Base-by-base conservation (phyloP, 2,888 invertebrate genomes). In the Lochmaea capreae region DNA sequence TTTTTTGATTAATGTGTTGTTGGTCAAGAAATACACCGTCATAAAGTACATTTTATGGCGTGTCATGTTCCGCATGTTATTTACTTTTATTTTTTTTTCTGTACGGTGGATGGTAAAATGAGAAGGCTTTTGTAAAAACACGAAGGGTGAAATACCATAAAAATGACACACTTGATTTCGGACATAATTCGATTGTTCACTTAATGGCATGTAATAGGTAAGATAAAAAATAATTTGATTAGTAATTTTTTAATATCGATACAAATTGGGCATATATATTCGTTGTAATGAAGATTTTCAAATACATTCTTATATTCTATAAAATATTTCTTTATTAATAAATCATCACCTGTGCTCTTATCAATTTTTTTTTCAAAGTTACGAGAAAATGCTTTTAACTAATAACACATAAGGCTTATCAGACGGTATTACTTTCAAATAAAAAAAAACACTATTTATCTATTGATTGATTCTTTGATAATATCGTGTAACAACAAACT, bases 1-100 rank as follows among this genome's bases (percentile, higher is more conserved):
- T 83, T 83, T 82, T 82, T 83, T 85, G 85, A 85, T 85, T 84
- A 84, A 85, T 85, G 85, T 81, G 79, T 80, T 82, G 83, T 83
- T 83, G 84, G 83, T 82, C 83, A 77, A 83, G 82, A 74, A 74
- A 83, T 83, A 83, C 83, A 84, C 83, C 84, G 82, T 83, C 81
- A 83, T 84, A 84, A 85, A 85, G 83, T 83, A 82, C 81, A 82
- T 84, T 84, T 84, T 75, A 75, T 66, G 70, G 71, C 74, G 71
- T 75, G 75, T 73, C 72, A 73, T 73, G 75, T 75, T 75, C 49
- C 75, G 63, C 73, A 59, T 72, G 61, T 71, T 75, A 75, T 75
- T 75, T 75, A 75, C 67, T 72, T 67, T 63, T 63, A 69, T 73
- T 66, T 61, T 67, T 68, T 71, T 69, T 73, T 65, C 59, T 69